Evolutionary conservation across 2,113 vertebrate genomes (phyloP), one percentile per base, ranked within the genome.

Genomic region (Tringa solitaria): DNA sequence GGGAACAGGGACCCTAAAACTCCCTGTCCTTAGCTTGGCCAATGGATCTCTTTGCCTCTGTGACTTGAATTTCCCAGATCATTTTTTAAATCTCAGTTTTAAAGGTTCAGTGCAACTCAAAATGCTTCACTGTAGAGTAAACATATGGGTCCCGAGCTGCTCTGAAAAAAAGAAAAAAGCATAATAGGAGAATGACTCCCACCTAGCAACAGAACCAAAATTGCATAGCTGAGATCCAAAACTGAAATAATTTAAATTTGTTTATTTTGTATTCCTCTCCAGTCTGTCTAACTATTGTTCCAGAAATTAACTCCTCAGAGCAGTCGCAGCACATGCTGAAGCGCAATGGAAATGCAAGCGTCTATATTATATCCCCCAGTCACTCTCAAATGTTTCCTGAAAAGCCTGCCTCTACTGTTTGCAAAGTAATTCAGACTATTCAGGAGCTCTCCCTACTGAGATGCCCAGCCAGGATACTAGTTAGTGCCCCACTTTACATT

Each of bases 121-220:
- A 85, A 57, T 12, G 27, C 53, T 61, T 76, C 35, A 17, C 85
- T n/a, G 2, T 3, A 28, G 72, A 56, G 75, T 28, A 84, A 92
- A 84, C 35, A 45, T 57, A 63, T 70, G 86, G 56, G 48, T 91
- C 86, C 51, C 46, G 60, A 78, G 65, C 60, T 48, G 69, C 87
- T 50, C 23, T 57, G 80, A 33, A 27, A 45, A 26, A 92, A 92
- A 48, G 23, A 7, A 45, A 74, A 59, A 68, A 54, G 4, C 22
- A 4, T 72, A 53, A 56, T 17, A 69, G 76, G 32, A 93, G 61
- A 79, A 53, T 9, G 53, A 69, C 78, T 95, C 74, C 87, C 61
- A 80, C 75, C 73, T 95, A 94, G 84, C 89, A 96, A 94, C 94
- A 79, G 81, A 60, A 56, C 30, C 69, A 32, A 85, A 89, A 69